Evolutionary conservation across 2,797 vertebrate species (phyloP), one percentile per base, ranked within the genome.

Genomic region (Tokudaia tokunoshimensis): DNA sequence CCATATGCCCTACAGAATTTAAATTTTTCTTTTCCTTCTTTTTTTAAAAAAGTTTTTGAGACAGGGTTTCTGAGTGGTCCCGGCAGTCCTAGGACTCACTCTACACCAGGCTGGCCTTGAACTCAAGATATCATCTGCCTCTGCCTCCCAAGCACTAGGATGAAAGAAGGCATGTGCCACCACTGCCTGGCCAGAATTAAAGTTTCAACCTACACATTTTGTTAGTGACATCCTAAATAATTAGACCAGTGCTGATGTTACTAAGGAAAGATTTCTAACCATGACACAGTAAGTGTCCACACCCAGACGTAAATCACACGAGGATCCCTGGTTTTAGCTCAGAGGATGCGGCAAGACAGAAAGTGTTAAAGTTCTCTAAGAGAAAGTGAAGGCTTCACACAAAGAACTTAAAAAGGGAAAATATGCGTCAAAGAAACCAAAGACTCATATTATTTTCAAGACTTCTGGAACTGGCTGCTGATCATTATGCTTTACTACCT

Each of bases 391-490:
- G 87, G 41, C 55, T 26, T 63, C 22, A 78, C 24, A 78, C 7
- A 63, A 75, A 63, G 31, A 84, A 17, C 24, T 47, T 65, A 47
- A 92, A 59, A 74, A 20, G 83, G 44, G 65, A 4, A n/a, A 72
- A 37, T n/a, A 47, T 1, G 37, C 75, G 3, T 37, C 59, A 78
- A 91, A 19, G 34, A 92, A 91, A 88, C 7, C 34, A 50, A 3
- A 47, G 59, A 85, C 95, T 94, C 24, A 76, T 50, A 9, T 82
- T 50, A n/a, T 81, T 84, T 85, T 78, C 78, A 92, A 65, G 50
- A 93, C 26, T 61, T 37, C 2, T 29, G 41, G 44, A 86, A 90
- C 37, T 31, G 74, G 72, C 65, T 13, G 85, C 65, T 44, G 29
- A 72, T 47, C 15, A 9, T 74, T 11, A 61, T 3, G 76, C 34